Conservation (phyloP, 2,797 vertebrate genomes). For the Oreochromis mossambicus region DNA sequence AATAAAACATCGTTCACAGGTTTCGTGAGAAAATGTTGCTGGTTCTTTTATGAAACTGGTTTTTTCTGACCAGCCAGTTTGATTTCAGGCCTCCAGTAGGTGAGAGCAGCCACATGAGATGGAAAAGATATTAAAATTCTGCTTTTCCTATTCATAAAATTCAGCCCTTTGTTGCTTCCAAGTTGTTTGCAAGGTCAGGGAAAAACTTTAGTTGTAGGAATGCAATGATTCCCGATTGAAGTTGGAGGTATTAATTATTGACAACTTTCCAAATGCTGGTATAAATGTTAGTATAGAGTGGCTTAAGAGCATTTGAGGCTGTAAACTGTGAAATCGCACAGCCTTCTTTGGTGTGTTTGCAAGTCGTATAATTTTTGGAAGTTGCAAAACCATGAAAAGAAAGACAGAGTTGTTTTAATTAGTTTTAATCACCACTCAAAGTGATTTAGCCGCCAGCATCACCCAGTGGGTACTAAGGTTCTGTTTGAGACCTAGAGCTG, state of each 20-base stretch:
- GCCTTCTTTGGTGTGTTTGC: background rate
- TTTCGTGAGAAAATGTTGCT: conserved; percentile 15
- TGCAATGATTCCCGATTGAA: background rate
- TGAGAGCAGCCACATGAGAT: background rate
- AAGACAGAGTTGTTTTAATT: background rate
- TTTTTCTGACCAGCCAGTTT: conserved; percentile 32
- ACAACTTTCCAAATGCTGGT: background rate
- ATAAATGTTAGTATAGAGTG: background rate
- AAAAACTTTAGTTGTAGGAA: background rate
- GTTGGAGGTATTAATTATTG: conserved; percentile 21
- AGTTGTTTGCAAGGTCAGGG: conserved; percentile 21
- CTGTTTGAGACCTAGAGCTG: background rate
- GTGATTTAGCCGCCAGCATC: background rate
- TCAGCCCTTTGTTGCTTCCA: background rate
- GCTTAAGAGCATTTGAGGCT: background rate
- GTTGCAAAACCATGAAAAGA: background rate
- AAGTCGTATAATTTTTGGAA: background rate
- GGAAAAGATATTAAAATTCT: conserved; percentile 6
- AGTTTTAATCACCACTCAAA: background rate
- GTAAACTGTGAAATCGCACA: background rate
- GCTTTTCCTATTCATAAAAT: conserved; percentile 2
- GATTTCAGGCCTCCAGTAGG: conserved; percentile 22
- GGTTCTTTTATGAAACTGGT: conserved; percentile 28
- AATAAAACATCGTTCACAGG: conserved; percentile 47
- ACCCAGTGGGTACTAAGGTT: background rate